A percentile compares a stretch with the other conserved stretches of the same genome.
phyloP scores from a whole-genome alignment of 2,113 vertebrate species.

The Nothocercus julius region DNA sequence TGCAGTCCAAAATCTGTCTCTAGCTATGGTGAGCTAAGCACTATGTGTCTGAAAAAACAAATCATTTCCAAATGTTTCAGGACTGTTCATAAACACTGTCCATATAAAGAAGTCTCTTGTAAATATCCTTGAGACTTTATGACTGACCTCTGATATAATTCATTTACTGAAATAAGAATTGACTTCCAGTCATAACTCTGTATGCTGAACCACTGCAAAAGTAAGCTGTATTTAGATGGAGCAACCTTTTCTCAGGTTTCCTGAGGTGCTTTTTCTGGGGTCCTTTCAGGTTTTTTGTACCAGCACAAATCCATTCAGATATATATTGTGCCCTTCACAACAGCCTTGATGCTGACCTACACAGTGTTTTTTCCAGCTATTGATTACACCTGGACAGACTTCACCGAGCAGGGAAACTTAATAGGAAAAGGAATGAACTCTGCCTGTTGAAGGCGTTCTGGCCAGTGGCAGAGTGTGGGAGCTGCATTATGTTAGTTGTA shows the following conservation, averaged over 20 bases:
- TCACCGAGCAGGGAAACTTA: not conserved
- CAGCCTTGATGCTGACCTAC: not conserved
- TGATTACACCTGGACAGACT: not conserved
- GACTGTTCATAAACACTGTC: not conserved
- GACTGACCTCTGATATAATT: not conserved
- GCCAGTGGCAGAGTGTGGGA: not conserved
- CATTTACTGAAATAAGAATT: not conserved
- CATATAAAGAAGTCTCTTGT: not conserved
- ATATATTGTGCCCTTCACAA: not conserved
- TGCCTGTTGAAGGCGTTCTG: not conserved
- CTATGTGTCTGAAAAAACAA: not conserved
- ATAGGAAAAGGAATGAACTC: not conserved
- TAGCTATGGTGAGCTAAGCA: not conserved
- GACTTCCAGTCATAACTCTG: not conserved
- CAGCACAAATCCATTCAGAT: not conserved
- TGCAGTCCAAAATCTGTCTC: not conserved
- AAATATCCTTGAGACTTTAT: not conserved
- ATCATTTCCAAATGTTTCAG: slow-evolving; percentile 24
- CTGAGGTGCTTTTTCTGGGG: not conserved
- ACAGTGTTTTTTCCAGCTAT: not conserved
- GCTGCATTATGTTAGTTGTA: not conserved
- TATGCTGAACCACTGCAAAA: not conserved
- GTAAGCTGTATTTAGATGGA: not conserved
- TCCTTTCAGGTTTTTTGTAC: not conserved
- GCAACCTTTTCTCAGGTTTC: not conserved